These are phyloP conservation scores for Microctenopoma steveboyesi DNA, from an alignment of 2,797 vertebrate genomes.

Conservation along the genomic window DNA sequence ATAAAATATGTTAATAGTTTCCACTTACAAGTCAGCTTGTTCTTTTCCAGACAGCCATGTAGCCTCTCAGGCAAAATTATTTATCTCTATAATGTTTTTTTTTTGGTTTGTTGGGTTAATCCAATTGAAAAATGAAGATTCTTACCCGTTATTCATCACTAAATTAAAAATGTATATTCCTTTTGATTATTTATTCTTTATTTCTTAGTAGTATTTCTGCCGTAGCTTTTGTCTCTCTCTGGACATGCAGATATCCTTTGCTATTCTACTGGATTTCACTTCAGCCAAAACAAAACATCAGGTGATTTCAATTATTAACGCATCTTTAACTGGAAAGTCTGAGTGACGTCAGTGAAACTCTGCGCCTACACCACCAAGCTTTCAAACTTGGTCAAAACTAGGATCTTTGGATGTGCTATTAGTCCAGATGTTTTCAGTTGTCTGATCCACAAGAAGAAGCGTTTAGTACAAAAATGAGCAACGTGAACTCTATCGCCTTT, in stretches of 20 bases:
- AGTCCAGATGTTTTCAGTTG: background rate
- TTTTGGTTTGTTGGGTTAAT: background rate
- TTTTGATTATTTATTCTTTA: no score
- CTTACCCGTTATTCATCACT: background rate
- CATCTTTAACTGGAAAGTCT: background rate
- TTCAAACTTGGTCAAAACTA: background rate
- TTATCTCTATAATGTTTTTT: background rate
- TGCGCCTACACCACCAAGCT: background rate
- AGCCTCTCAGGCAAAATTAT: background rate
- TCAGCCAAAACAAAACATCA: background rate
- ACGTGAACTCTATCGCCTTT: background rate
- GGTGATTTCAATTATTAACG: slow-evolving; percentile 8
- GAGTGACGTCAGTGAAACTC: slow-evolving; percentile 2
- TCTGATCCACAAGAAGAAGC: slow-evolving; percentile 22
- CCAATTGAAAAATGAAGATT: background rate
- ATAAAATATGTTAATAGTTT: slow-evolving; percentile 22
- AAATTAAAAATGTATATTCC: background rate
- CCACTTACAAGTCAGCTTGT: slow-evolving; percentile 1
- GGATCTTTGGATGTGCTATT: slow-evolving; percentile 12
- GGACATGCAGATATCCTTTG: background rate
- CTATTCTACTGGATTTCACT: background rate
- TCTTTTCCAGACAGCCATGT: background rate
- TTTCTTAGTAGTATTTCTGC: background rate
- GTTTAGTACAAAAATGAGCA: slow-evolving; percentile 7
- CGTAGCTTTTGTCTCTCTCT: background rate